Percentiles rank a stretch among this genome's conserved stretches.
phyloP scores from a whole-genome alignment of 1,140 invertebrate species.

The Trialeurodes vaporariorum region DNA sequence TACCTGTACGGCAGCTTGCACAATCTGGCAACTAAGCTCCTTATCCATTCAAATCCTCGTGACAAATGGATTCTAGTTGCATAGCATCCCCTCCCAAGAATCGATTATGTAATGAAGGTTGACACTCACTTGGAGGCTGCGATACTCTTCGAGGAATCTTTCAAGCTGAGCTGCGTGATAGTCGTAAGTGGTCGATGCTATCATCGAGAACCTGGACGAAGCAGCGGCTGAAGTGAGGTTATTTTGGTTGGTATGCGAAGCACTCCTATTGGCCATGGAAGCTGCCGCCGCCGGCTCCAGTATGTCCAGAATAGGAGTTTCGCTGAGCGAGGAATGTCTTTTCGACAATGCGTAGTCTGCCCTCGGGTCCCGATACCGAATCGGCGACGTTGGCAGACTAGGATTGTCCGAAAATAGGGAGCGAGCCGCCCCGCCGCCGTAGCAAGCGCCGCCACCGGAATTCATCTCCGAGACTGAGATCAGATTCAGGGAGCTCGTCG shows the following conservation, averaged over 20 bases:
- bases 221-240: conserved; percentile 26
- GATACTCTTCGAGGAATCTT: conserved; percentile 61
- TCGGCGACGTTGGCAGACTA: conserved; percentile 31
- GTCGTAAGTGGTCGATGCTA: conserved; percentile 43
- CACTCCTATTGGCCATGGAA: too few relatives aligned
- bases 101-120: too few relatives aligned
- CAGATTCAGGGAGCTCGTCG: too few relatives aligned
- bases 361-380: conserved; percentile 18
- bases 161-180: conserved; percentile 63
- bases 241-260: too few relatives aligned
- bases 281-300: conserved; percentile 14
- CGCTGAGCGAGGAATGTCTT: conserved; percentile 7
- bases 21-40: too few relatives aligned
- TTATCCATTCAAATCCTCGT: too few relatives aligned
- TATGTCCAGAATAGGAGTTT: conserved; percentile 24
- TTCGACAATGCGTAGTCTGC: not conserved
- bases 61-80: too few relatives aligned
- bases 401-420: conserved; percentile 22
- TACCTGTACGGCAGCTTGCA: too few relatives aligned
- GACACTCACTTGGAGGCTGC: conserved; percentile 40
- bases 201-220: conserved; percentile 3
- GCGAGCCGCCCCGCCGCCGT: too few relatives aligned
- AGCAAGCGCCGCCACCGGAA: too few relatives aligned
- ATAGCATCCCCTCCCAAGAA: too few relatives aligned
- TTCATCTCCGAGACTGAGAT: not conserved